Conservation (phyloP, 2,797 vertebrate genomes). For the Cossypha niveicapilla region DNA sequence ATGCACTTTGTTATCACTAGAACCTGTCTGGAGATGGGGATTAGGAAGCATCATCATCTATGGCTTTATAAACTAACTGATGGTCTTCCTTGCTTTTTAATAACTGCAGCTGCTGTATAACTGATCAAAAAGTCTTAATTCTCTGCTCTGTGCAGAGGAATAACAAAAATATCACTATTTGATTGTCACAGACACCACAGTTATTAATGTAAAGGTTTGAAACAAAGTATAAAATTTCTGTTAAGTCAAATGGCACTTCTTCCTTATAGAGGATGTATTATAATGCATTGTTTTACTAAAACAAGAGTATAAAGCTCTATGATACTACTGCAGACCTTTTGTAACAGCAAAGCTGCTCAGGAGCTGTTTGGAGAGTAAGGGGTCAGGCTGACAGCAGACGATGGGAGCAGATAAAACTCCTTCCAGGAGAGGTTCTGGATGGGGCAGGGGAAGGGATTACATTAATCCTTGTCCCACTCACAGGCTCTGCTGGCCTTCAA, state of each 20-base stretch:
- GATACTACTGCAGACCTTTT: background rate
- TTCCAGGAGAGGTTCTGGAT: constrained; percentile 45
- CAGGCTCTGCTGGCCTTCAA: constrained; percentile 73
- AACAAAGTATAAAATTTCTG: constrained; percentile 35
- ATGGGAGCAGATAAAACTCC: constrained; percentile 53
- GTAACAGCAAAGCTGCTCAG: background rate
- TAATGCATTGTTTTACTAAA: background rate
- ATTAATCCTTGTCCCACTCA: constrained; percentile 62
- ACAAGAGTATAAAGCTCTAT: background rate
- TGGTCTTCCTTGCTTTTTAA: constrained; percentile 17
- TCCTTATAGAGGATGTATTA: background rate
- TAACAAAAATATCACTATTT: background rate
- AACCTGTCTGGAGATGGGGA: background rate
- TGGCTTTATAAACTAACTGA: background rate
- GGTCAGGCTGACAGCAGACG: background rate
- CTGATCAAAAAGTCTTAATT: background rate
- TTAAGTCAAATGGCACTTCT: background rate
- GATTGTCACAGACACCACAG: constrained; percentile 41
- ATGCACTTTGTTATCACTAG: background rate
- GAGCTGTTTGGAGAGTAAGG: background rate
- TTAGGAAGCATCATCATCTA: background rate
- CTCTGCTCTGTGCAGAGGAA: background rate
- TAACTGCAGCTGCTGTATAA: background rate
- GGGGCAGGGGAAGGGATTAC: constrained; percentile 37
- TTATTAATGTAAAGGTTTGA: background rate